Conservation (phyloP, 1,140 invertebrate species). For the Drosophila erecta region DNA sequence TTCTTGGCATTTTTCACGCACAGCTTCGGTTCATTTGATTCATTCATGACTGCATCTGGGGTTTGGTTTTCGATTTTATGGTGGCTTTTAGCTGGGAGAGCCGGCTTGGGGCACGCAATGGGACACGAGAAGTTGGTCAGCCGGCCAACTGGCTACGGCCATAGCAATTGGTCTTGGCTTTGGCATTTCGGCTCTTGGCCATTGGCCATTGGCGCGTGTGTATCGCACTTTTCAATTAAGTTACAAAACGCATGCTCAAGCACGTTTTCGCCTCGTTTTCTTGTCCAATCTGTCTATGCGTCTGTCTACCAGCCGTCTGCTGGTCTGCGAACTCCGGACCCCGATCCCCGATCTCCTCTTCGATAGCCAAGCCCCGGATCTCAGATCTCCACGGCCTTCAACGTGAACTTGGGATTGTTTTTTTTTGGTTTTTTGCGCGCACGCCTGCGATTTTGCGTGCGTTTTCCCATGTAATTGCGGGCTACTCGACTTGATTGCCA, state of each 20-base stretch:
- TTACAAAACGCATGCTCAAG: constrained; percentile 79
- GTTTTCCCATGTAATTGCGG: constrained; percentile 52
- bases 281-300: constrained; percentile 14
- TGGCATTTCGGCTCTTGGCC: constrained; percentile 39
- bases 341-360: constrained; percentile 1
- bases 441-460: constrained; percentile 31
- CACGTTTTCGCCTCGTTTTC: constrained; percentile 67
- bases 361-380: constrained; percentile 2
- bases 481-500: constrained; percentile 25
- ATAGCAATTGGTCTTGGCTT: constrained; percentile 46
- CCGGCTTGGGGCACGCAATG: constrained; percentile 60
- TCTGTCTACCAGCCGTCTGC: constrained; percentile 2
- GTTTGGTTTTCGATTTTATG: neutral
- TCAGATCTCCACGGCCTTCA: constrained; percentile 57
- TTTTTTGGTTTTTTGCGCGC: constrained; percentile 19
- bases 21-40: constrained; percentile 46
- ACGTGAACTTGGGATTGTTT: constrained; percentile 69
- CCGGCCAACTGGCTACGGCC: constrained; percentile 2
- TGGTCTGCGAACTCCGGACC: neutral
- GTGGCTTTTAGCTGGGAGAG: constrained; percentile 5
- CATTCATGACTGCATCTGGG: constrained; percentile 45
- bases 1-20: constrained; percentile 40
- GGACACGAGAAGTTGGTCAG: constrained; percentile 52
- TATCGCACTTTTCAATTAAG: constrained; percentile 81
- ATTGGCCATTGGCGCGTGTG: constrained; percentile 69